Conservation (phyloP, 2,888 invertebrate species). For the Philopedon plagiatum region DNA sequence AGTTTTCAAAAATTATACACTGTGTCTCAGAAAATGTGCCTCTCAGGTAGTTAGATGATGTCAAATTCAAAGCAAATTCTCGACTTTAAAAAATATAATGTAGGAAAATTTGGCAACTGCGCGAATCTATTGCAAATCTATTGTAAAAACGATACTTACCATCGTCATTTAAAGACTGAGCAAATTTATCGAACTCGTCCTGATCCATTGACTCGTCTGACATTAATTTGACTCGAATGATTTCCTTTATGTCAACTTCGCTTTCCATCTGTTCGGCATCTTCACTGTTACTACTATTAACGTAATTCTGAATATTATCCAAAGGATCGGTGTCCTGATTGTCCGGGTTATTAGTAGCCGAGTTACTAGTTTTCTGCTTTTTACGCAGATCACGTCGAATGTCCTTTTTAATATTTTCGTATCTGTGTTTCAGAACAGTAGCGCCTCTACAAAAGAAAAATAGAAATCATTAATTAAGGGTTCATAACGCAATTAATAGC, state of each 20-base stretch:
- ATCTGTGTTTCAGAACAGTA: conserved; percentile 31
- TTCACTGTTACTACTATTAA: neutral
- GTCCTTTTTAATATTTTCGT: conserved; percentile 42
- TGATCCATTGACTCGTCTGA: conserved; percentile 21
- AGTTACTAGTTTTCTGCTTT: neutral
- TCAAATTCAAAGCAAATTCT: no score
- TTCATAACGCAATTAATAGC: no score
- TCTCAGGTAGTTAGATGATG: no score
- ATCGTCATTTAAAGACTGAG: neutral
- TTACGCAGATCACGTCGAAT: conserved; percentile 17
- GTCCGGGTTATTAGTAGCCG: neutral
- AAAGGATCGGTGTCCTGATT: neutral
- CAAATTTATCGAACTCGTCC: neutral
- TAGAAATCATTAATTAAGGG: no score
- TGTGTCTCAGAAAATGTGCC: no score
- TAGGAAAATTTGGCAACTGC: no score
- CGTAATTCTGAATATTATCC: neutral
- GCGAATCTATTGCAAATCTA: no score
- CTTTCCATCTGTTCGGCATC: neutral
- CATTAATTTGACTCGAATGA: conserved; percentile 26
- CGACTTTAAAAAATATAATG: no score
- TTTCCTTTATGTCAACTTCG: conserved; percentile 25
- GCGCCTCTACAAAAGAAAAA: conserved; percentile 19
- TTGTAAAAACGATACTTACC: neutral
- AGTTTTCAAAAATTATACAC: no score